Evolutionary conservation across 2,113 vertebrate genomes (phyloP), one percentile per base, ranked within the genome.

Genomic region (Okapia johnstoni): DNA sequence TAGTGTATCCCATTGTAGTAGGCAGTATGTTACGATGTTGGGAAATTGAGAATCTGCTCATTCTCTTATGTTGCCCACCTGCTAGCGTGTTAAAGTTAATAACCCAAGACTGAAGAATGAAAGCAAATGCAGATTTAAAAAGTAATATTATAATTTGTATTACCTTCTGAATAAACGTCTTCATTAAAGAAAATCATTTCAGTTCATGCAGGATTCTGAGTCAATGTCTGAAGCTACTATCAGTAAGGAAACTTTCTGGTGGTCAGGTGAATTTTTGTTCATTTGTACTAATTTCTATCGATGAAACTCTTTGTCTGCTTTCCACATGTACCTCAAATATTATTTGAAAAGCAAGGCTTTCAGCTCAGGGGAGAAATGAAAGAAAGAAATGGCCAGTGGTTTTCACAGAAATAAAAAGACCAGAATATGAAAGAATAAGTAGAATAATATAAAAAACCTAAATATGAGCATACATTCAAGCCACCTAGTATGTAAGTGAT

Each of bases 51-150:
- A 86, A 79, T 90, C n/a, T 92, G 9, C 77, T 91, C 58, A 76
- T 91, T 94, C 26, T 93, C 33, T 90, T 92, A 50, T 70, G 36
- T 88, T 92, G 80, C 52, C 50, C 55, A 96, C 55, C 54, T 97
- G 61, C 70, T 92, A 83, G 85, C 15, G 9, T 87, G 21, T 61
- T 90, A 55, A 88, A 16, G 55, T 95, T 96, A 96, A 94, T 92
- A 93, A 88, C 26, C 33, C 61, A 26, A 43, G 30, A 96, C 48
- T 81, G 25, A 90, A 88, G 36, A 92, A 88, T 96, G 43, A 92
- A 85, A 77, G 33, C 2, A 93, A 88, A 55, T 88, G 15, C 11
- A 63, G 9, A 54, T 90, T 90, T 83, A 50, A 43, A 90, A 92
- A 63, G n/a, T 83, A 50, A 50, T 57, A 14, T 89, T 86, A 43